Evolutionary conservation across 2,797 vertebrate species (phyloP).

Genomic region (Molossus molossus): DNA sequence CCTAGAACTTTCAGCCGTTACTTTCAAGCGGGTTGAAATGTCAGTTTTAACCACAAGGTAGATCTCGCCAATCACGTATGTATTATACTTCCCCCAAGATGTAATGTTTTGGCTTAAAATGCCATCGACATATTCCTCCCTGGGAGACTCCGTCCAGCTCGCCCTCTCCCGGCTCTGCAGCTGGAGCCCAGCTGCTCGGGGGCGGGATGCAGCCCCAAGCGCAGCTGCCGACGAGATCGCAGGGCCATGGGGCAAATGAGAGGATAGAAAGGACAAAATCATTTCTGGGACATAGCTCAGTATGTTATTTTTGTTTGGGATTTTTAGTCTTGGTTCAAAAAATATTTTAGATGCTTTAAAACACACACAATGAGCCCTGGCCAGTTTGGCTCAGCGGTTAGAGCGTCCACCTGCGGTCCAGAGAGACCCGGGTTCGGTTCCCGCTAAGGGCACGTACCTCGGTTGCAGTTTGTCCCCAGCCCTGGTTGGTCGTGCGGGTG

Average conservation of each 20-base stretch:
- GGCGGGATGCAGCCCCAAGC: not conserved
- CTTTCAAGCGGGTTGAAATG: constrained; percentile 43
- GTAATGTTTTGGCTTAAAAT: constrained; percentile 56
- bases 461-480: no score
- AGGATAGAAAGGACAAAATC: not conserved
- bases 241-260: not conserved
- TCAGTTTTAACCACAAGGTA: constrained; percentile 57
- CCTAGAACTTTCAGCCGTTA: not conserved
- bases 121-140: not conserved
- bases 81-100: not conserved
- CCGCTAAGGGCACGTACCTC: no score
- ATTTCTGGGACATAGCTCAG: constrained; percentile 19
- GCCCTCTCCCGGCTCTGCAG: not conserved
- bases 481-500: no score
- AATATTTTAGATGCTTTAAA: constrained; percentile 1
- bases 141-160: not conserved
- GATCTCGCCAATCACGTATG: not conserved
- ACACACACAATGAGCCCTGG: not conserved
- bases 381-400: no score
- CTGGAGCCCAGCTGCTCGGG: constrained; percentile 27
- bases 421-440: no score
- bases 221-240: not conserved
- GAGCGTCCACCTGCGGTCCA: no score
- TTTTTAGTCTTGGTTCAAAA: constrained; percentile 12
- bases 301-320: constrained; percentile 43